phyloP scores from a whole-genome alignment of 2,113 vertebrate genomes.

The Hoplias malabaricus region DNA sequence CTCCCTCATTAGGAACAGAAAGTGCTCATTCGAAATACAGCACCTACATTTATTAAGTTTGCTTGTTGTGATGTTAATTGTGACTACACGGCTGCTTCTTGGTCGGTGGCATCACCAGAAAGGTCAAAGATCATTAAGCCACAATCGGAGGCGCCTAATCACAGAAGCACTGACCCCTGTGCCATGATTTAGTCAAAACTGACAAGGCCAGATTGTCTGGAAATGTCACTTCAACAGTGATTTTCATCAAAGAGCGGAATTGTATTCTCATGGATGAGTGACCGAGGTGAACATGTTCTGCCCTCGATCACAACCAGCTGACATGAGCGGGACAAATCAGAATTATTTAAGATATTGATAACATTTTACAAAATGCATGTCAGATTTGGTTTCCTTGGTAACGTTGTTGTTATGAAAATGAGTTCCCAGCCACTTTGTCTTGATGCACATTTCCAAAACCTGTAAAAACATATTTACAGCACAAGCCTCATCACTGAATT shows the following conservation, averaged over 20 bases:
- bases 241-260: conserved; percentile 72
- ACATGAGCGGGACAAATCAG: conserved; percentile 28
- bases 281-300: conserved; percentile 43
- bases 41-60: background rate
- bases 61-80: background rate
- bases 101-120: background rate
- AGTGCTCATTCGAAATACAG: background rate
- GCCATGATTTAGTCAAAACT: conserved; percentile 62
- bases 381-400: background rate
- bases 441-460: background rate
- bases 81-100: background rate
- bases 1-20: conserved; percentile 25
- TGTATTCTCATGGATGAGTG: conserved; percentile 57
- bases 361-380: background rate
- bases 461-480: too few relatives aligned
- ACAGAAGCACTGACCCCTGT: conserved; percentile 63
- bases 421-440: background rate
- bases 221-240: conserved; percentile 80
- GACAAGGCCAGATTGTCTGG: conserved; percentile 69
- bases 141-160: conserved; percentile 37
- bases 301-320: conserved; percentile 17
- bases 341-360: background rate
- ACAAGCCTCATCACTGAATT: too few relatives aligned
- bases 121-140: conserved; percentile 38
- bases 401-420: background rate